Evolutionary conservation across 2,797 vertebrate genomes (phyloP).

Genomic region (Coilia nasus): DNA sequence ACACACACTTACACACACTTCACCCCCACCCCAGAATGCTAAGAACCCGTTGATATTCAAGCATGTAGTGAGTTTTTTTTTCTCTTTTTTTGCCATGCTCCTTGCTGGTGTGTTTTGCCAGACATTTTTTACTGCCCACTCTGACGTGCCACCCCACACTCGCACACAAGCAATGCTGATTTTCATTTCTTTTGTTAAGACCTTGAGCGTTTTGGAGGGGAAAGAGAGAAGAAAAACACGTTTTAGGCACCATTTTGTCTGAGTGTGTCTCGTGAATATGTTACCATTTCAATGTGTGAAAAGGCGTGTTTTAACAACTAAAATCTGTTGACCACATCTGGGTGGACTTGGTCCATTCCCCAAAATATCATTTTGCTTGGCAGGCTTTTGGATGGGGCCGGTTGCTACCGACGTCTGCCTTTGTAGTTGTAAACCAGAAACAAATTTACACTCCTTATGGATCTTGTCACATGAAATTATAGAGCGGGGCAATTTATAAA

Average conservation of each 20-base stretch:
- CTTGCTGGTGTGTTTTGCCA: constrained; percentile 50
- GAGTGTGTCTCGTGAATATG: constrained; percentile 60
- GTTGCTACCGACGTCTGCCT: constrained; percentile 80
- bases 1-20: not conserved
- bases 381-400: constrained; percentile 65
- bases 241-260: constrained; percentile 45
- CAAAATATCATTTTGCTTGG: constrained; percentile 80
- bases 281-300: constrained; percentile 65
- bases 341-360: constrained; percentile 72
- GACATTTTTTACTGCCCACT: constrained; percentile 47
- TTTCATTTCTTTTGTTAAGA: constrained; percentile 15
- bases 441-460: constrained; percentile 76
- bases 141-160: not conserved
- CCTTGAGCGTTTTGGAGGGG: constrained; percentile 18
- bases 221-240: constrained; percentile 15
- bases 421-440: constrained; percentile 80
- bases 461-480: constrained; percentile 61
- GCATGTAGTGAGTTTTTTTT: not conserved
- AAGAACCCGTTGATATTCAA: constrained; percentile 20
- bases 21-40: not conserved
- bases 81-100: not conserved
- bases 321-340: constrained; percentile 78
- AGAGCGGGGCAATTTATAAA: constrained; percentile 60
- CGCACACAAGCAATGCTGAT: not conserved
- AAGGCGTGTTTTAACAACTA: constrained; percentile 58